Conservation (phyloP, 2,888 invertebrate species). For the Lypha dubia region DNA sequence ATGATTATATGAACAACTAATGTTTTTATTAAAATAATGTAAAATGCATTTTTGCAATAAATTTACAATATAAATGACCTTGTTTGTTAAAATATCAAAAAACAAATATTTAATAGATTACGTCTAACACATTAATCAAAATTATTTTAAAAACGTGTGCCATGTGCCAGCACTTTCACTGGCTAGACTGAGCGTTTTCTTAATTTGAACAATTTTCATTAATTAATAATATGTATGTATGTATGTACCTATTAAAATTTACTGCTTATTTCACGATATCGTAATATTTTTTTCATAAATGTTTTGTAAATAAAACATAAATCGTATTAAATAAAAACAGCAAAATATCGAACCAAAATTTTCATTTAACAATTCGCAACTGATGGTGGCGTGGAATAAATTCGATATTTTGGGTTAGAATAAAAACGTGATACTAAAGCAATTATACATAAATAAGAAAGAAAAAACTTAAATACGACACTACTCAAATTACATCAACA, state of each 20-base stretch:
- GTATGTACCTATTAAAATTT: background rate
- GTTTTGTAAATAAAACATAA: constrained; percentile 21
- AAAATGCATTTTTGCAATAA: background rate
- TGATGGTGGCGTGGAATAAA: background rate
- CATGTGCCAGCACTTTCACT: too few relatives aligned
- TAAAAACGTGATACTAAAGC: constrained; percentile 49
- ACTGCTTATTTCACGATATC: too few relatives aligned
- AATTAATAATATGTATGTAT: background rate
- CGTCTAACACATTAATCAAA: background rate
- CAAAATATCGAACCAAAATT: background rate
- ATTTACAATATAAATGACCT: background rate
- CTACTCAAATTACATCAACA: constrained; percentile 55
- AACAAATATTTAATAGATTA: background rate
- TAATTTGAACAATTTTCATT: background rate
- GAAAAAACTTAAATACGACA: constrained; percentile 29
- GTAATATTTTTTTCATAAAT: too few relatives aligned
- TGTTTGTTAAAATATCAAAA: background rate
- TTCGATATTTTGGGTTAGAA: constrained; percentile 40
- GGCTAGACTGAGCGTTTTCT: constrained; percentile 19
- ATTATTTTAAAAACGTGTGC: constrained; percentile 2
- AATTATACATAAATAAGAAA: constrained; percentile 25
- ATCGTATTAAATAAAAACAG: constrained; percentile 32
- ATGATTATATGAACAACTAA: background rate
- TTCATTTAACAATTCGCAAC: constrained; percentile 10
- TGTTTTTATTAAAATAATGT: background rate